Conservation (phyloP, 1,140 invertebrate species). For the Neodiprion fabricii region DNA sequence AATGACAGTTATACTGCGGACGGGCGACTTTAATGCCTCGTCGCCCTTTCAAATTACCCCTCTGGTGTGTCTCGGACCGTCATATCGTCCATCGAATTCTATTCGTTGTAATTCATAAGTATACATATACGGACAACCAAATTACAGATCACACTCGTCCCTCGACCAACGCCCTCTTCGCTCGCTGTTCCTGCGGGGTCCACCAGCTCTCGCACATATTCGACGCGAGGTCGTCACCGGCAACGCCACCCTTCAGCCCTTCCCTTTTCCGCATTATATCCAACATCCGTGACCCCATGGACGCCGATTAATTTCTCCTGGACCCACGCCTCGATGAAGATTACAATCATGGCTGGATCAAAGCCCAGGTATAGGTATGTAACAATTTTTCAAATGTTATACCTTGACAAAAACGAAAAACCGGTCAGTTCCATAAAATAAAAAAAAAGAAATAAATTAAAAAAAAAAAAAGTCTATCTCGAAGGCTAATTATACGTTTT, state of each 20-base stretch:
- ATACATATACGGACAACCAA: conserved; percentile 23
- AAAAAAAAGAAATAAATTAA: no score
- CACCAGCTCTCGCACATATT: conserved; percentile 16
- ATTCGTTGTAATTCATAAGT: conserved; percentile 50
- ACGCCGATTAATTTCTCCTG: no score
- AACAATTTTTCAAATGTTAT: no score
- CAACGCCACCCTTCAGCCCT: not conserved
- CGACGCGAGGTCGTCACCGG: conserved; percentile 7
- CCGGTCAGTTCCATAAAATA: no score
- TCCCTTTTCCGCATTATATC: not conserved
- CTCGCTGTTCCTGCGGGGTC: not conserved
- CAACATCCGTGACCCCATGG: no score
- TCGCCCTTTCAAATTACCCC: conserved; percentile 46
- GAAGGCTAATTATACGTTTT: no score
- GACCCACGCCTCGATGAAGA: no score
- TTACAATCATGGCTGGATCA: no score
- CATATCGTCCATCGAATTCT: conserved; percentile 31
- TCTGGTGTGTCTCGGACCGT: conserved; percentile 13
- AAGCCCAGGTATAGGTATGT: no score
- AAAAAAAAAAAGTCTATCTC: no score
- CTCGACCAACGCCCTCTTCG: conserved; percentile 24
- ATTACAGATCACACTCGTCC: conserved; percentile 23
- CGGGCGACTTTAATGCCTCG: conserved; percentile 45
- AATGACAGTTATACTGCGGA: conserved; percentile 47
- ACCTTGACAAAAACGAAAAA: no score